A percentile compares a stretch with the other conserved stretches of the same genome.
Evolutionary conservation across 2,113 vertebrate genomes (phyloP).

Genomic region (Nothoprocta perdicaria): DNA sequence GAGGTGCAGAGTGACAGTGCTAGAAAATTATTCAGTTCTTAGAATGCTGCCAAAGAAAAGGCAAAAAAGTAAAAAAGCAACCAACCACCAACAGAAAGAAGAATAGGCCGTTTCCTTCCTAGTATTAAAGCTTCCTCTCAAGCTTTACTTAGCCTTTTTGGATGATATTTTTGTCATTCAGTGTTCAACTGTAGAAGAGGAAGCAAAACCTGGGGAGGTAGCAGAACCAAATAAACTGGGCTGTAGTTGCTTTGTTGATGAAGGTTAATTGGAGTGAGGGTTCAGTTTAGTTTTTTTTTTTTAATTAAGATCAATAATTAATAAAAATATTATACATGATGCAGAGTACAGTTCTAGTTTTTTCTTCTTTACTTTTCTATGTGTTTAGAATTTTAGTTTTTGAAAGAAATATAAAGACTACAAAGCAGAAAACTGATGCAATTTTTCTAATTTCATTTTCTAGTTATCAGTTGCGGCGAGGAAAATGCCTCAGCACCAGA

Average conservation of each 20-base stretch:
- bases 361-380: not conserved
- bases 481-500: not conserved
- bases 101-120: not conserved
- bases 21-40: not conserved
- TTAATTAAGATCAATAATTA: not conserved
- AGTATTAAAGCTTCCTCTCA: not conserved
- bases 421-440: conserved; percentile 22
- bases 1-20: not conserved
- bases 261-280: not conserved
- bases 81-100: not conserved
- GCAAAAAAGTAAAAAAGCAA: too few relatives aligned
- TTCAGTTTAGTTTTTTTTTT: not conserved
- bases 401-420: not conserved
- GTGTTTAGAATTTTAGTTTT: not conserved
- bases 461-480: conserved; percentile 32
- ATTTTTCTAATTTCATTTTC: conserved; percentile 64
- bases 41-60: not conserved
- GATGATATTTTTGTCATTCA: not conserved
- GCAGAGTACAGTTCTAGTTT: not conserved
- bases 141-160: not conserved
- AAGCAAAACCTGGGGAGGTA: not conserved
- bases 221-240: not conserved
- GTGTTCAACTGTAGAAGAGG: not conserved
- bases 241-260: not conserved
- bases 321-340: not conserved